Evolutionary conservation across 2,888 invertebrate genomes (phyloP).

Genomic region (Ypsolopha sequella): DNA sequence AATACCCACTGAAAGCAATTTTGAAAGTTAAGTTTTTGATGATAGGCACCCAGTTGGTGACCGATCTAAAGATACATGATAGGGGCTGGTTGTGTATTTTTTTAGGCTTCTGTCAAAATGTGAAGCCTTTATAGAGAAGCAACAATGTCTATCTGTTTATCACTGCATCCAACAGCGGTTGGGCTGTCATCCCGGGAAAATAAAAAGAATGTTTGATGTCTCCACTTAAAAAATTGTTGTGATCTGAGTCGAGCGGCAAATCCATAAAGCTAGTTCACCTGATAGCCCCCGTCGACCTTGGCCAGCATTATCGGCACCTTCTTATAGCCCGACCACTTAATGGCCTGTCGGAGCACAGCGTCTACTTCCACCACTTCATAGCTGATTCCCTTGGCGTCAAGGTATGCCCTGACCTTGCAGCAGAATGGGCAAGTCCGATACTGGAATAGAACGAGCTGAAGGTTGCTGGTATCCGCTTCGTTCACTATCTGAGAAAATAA

Average conservation of each 20-base stretch:
- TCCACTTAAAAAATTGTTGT: too few species aligned
- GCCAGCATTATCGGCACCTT: slow-evolving; percentile 95
- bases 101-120: too few species aligned
- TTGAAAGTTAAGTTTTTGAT: too few species aligned
- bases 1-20: too few species aligned
- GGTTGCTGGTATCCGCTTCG: slow-evolving; percentile 73
- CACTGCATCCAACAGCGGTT: too few species aligned
- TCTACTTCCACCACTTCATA: slow-evolving; percentile 98
- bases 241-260: neutral
- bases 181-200: too few species aligned
- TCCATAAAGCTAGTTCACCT: slow-evolving; percentile 45
- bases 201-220: too few species aligned
- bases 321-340: slow-evolving; percentile 93
- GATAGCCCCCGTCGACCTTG: slow-evolving; percentile 79
- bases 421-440: slow-evolving; percentile 99
- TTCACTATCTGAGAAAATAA: slow-evolving; percentile 64
- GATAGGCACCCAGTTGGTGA: too few species aligned
- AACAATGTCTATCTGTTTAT: too few species aligned
- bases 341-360: slow-evolving; percentile 90
- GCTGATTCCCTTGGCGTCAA: slow-evolving; percentile 93
- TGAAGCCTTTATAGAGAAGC: too few species aligned
- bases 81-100: too few species aligned
- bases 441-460: slow-evolving; percentile 92
- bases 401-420: slow-evolving; percentile 91
- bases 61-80: too few species aligned